These are phyloP conservation scores for Acronicta psi DNA, from an alignment of 2,888 invertebrate species.

Conservation along the genomic window DNA sequence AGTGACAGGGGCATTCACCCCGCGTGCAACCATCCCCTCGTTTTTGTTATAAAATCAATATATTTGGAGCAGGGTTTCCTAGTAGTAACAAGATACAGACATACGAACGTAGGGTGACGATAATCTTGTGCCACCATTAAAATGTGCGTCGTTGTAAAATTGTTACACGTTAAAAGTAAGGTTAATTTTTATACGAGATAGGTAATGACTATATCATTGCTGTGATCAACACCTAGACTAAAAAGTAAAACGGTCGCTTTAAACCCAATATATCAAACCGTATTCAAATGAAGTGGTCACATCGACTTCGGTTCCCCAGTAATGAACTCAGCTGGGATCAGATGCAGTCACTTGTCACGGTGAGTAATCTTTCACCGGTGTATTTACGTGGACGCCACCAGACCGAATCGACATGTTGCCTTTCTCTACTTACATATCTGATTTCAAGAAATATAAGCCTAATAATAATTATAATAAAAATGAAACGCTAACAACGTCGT, in stretches of 20 bases:
- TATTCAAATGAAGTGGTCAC: constrained; percentile 55
- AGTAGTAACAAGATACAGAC: constrained; percentile 69
- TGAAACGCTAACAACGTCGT: background rate
- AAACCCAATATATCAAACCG: constrained; percentile 33
- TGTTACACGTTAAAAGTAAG: too few species aligned
- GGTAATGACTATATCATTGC: background rate
- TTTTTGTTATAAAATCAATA: constrained; percentile 89
- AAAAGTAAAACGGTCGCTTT: constrained; percentile 14
- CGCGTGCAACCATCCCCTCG: constrained; percentile 85
- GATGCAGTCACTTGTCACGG: constrained; percentile 46
- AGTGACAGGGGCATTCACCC: constrained; percentile 87
- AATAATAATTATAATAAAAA: constrained; percentile 2
- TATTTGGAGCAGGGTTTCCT: constrained; percentile 79
- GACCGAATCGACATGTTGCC: constrained; percentile 45
- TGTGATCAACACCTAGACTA: constrained; percentile 1
- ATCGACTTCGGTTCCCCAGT: constrained; percentile 27
- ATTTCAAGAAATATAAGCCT: constrained; percentile 36
- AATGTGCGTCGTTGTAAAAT: background rate
- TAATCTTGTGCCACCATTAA: constrained; percentile 14
- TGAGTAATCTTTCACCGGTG: constrained; percentile 43
- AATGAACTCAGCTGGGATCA: constrained; percentile 43
- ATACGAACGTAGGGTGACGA: constrained; percentile 45
- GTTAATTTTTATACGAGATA: background rate
- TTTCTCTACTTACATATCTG: constrained; percentile 47
- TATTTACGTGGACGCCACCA: constrained; percentile 35